Evolutionary conservation across 2,888 invertebrate genomes (phyloP).

Genomic region (Agrilus mali): DNA sequence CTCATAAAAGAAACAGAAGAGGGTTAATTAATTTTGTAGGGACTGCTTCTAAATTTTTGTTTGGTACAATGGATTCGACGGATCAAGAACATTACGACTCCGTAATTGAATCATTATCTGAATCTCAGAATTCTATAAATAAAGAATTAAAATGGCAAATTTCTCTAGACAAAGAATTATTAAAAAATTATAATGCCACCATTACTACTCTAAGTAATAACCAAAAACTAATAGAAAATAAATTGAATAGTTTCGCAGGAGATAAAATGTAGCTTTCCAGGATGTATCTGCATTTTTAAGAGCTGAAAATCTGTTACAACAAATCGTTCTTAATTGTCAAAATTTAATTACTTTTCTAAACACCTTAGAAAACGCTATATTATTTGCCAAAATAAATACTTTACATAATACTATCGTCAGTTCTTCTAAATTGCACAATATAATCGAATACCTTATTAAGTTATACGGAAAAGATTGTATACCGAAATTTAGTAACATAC

Average conservation of each 20-base stretch:
- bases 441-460: conserved; percentile 5
- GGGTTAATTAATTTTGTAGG: too few species aligned
- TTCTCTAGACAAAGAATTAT: conserved; percentile 9
- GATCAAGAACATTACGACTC: too few species aligned
- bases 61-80: too few species aligned
- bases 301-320: conserved; percentile 8
- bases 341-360: conserved; percentile 12
- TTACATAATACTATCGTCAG: conserved; percentile 11
- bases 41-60: too few species aligned
- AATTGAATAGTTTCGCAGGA: conserved; percentile 5
- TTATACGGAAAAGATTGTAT: conserved; percentile 8
- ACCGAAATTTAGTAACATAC: conserved; percentile 8
- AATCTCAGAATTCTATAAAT: conserved; percentile 6
- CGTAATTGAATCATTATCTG: not conserved
- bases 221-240: conserved; percentile 8
- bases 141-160: conserved; percentile 9
- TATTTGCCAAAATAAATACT: conserved; percentile 13
- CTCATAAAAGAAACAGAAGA: too few species aligned
- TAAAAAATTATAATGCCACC: conserved; percentile 8
- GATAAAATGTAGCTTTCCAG: conserved; percentile 2
- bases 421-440: conserved; percentile 5
- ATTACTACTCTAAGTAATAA: conserved; percentile 6
- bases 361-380: conserved; percentile 13
- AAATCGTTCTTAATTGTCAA: conserved; percentile 13
- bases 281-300: conserved; percentile 4